Conservation (phyloP, 2,113 vertebrate species). For the Myotis brandtii region DNA sequence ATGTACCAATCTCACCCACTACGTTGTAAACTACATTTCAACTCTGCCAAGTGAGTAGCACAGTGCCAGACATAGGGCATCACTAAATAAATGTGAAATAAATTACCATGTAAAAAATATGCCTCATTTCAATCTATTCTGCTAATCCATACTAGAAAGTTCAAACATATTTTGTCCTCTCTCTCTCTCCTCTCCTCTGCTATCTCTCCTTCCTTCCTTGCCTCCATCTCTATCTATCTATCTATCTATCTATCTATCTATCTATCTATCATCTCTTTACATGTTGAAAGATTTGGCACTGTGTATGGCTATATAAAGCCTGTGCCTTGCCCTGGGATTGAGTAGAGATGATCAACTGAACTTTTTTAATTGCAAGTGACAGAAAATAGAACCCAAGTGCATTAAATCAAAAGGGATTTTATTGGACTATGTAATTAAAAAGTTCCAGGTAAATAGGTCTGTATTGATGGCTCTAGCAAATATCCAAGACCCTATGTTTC, state of each 20-base stretch:
- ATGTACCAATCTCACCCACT: neutral
- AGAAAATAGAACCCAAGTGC: slow-evolving; percentile 17
- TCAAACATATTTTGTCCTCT: neutral
- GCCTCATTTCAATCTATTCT: slow-evolving; percentile 7
- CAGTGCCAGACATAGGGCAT: neutral
- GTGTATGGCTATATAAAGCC: neutral
- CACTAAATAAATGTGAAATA: slow-evolving; percentile 39
- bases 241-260: neutral
- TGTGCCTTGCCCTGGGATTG: neutral
- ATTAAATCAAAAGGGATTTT: neutral
- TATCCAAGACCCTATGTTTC: neutral
- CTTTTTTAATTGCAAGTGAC: neutral
- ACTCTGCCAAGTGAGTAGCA: neutral
- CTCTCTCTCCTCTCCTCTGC: neutral
- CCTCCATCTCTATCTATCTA: neutral
- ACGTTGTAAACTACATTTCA: slow-evolving; percentile 11
- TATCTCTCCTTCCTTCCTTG: neutral
- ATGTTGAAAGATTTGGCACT: neutral
- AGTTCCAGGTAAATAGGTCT: neutral
- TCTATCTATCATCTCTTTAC: neutral
- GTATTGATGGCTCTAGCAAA: neutral
- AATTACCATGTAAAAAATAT: neutral
- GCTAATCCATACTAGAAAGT: neutral
- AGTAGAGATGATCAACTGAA: neutral
- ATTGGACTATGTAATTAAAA: neutral